These are phyloP conservation scores for Paratrypauchen microcephalus DNA, from an alignment of 2,797 vertebrate genomes.

Conservation along the genomic window DNA sequence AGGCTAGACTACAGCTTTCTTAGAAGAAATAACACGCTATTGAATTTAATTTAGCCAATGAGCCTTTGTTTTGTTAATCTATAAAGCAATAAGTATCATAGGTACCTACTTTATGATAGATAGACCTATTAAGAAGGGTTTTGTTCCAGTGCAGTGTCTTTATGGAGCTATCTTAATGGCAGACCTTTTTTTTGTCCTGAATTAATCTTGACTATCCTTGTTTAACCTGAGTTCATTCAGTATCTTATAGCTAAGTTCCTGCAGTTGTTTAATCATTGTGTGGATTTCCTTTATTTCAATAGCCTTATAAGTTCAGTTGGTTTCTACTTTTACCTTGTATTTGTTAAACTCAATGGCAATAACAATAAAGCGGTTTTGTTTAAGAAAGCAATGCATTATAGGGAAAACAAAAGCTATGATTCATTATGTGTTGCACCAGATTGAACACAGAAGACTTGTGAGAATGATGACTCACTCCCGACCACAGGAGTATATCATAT, in stretches of 20 bases:
- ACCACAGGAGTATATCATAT: conserved; percentile 11
- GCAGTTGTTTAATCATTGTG: not conserved
- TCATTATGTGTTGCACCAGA: not conserved
- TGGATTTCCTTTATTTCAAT: not conserved
- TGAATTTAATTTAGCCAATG: too few relatives aligned
- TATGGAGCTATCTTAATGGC: not conserved
- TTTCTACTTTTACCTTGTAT: not conserved
- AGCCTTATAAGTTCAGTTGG: not conserved
- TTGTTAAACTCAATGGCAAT: not conserved
- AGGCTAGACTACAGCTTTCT: too few relatives aligned
- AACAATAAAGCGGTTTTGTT: not conserved
- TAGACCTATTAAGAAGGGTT: too few relatives aligned
- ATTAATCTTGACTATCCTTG: not conserved
- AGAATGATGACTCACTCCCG: not conserved
- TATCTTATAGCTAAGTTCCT: not conserved
- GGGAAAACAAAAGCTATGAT: not conserved
- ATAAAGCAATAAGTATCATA: too few relatives aligned
- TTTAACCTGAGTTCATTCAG: not conserved
- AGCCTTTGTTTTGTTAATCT: too few relatives aligned
- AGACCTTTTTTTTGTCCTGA: not conserved
- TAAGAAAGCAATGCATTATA: too few relatives aligned
- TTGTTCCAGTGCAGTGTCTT: not conserved
- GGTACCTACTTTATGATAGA: too few relatives aligned
- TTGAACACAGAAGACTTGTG: conserved; percentile 2
- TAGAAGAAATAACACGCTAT: too few relatives aligned